Evolutionary conservation across 1,140 invertebrate genomes (phyloP), one percentile per base, ranked within the genome.

Genomic region (Achroia grisella): DNA sequence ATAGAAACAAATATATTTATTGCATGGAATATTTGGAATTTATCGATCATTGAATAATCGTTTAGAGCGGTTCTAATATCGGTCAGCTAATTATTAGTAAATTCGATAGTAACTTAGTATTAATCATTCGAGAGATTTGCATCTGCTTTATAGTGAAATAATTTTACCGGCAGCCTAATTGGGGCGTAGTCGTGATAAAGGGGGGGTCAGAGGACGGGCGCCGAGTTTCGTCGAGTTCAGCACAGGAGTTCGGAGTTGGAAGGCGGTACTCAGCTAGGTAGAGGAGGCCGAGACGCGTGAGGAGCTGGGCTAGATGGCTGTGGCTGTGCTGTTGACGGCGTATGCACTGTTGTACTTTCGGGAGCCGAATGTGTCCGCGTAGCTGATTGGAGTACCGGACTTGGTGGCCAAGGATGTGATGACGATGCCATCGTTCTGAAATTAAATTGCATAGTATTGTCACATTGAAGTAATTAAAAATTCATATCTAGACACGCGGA

Each of bases 311-410:
- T 71, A 40, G 74, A 52, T 23, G 65, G 57, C 56, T 66, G 70
- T 51, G 73, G 61, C 1, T 52, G 52, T 10, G 61, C 60, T 56
- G 77, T 78, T 52, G 74, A 50, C 15, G 84, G 72, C 58, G 85
- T 66, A 60, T 87, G 82, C 33, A 82, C 78, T 56, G 87, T 71
- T 66, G 89, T 87, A 52, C 90, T 91, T 69, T 93, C 92, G 12
- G 92, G 91, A 32, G 93, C 90, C 39, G 93, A 88, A 75, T 93
- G 91, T 39, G 92, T 91, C 47, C 92, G 86, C 58, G 89, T 90
- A 52, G 91, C 89, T 42, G 91, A 89, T 49, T 91, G 91, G 56
- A 93, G 82, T 43, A 92, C 89, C 55, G 92, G 91, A 72, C 90
- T 92, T 41, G 89, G 89, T 52, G 92, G 91, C 92, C 91, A 93